Percentiles rank a stretch among this genome's conserved stretches.
Evolutionary conservation across 2,797 vertebrate species (phyloP).

Genomic region (Neopelma chrysocephalum): DNA sequence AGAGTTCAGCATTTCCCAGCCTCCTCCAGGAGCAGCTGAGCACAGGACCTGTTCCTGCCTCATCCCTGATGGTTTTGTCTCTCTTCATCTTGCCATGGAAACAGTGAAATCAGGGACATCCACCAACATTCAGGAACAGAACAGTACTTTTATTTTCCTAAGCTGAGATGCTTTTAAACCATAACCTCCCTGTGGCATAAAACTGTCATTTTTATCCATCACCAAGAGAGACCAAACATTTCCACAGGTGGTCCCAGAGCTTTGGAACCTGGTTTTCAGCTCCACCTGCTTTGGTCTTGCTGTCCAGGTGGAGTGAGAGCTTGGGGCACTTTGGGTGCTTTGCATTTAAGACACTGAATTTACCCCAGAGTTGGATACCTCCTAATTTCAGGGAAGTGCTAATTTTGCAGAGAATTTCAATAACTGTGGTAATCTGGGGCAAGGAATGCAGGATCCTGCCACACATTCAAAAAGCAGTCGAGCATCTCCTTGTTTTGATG

Average conservation of each 20-base stretch:
- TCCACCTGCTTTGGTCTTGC: not conserved
- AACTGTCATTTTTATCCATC: not conserved
- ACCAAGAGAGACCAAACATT: not conserved
- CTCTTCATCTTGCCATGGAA: not conserved
- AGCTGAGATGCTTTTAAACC: not conserved
- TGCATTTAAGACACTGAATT: not conserved
- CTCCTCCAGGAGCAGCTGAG: rapidly evolving
- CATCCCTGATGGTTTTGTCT: not conserved
- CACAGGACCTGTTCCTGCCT: not conserved
- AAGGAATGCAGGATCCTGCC: not conserved
- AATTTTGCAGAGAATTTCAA: not conserved
- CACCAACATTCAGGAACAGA: too few species aligned
- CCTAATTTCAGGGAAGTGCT: not conserved
- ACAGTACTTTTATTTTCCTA: not conserved
- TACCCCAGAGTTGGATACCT: not conserved
- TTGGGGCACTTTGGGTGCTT: not conserved
- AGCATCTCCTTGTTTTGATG: not conserved
- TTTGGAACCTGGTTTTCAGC: not conserved
- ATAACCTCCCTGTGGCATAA: not conserved
- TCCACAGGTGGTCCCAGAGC: not conserved
- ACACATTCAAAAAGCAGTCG: not conserved
- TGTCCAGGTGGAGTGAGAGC: not conserved
- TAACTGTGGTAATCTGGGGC: not conserved
- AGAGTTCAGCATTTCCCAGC: not conserved
- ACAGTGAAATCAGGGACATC: not conserved